Evolutionary conservation across 2,113 vertebrate genomes (phyloP), one percentile per base, ranked within the genome.

Genomic region (Cyprinus carpio): DNA sequence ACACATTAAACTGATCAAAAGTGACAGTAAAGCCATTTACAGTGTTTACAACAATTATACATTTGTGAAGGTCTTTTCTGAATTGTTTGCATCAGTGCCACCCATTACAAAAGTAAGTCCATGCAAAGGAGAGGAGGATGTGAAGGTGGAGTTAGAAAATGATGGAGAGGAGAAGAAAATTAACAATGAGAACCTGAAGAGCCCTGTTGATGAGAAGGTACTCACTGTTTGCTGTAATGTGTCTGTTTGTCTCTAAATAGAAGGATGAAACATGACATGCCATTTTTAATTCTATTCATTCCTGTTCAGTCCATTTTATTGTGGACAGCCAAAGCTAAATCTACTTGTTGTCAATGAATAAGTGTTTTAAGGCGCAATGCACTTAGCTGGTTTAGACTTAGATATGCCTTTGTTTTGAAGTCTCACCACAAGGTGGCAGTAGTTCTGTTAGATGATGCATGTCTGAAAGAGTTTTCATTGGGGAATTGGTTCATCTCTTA

Each of bases 121-220:
- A 20, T 90, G 93, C 74, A 93, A 94, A 46, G 94, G 92, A 23
- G 93, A 93, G 76, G 93, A 91, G 75, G 81, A 94, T 80, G 89
- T 93, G 86, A 93, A 93, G 49, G 92, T 75, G 40, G 90, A 92
- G 34, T 81, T 82, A 81, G 85, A 83, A 34, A 88, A 86, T 6
- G 85, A 83, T 31, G 82, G 78, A 40, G 89, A 86, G 4, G 60
- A 74, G 40, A 75, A 65, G 34, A 85, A 67, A 51, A 23, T 90
- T 29, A 60, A 3, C 0, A 91, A 92, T 13, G 91, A 91, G 11
- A 94, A 93, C 1, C 94, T 94, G 74, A 91, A 93, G 60, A 96
- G 95, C 6, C 88, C 91, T 75, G 89, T 90, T n/a, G 83, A 82
- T 20, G 80, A 88, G 12, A 87, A 88, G 89, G 90, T 91, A 88